Conservation (phyloP, 2,113 vertebrate genomes). For the Rhineura floridana region DNA sequence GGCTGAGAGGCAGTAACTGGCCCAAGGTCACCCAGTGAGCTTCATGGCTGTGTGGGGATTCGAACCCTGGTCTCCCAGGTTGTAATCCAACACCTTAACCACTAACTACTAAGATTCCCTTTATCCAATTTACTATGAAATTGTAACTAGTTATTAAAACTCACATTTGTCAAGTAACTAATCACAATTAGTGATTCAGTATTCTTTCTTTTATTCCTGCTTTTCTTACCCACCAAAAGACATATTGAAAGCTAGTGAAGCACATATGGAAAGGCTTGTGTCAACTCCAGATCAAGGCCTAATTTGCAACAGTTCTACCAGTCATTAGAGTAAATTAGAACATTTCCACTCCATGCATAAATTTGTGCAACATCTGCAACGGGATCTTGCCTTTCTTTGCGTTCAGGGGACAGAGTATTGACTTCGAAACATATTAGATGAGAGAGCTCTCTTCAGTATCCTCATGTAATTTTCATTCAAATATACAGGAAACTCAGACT, state of each 20-base stretch:
- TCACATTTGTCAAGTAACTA: slow-evolving; percentile 2
- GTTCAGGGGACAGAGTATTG: slow-evolving; percentile 48
- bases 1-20: too few species aligned
- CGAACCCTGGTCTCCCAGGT: too few species aligned
- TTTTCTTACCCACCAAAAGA: background rate
- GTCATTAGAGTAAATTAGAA: slow-evolving; percentile 13
- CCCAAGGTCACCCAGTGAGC: too few species aligned
- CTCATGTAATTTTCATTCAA: slow-evolving; percentile 38
- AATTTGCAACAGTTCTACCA: slow-evolving; percentile 13
- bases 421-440: slow-evolving; percentile 51
- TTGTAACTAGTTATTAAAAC: background rate
- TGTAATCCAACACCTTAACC: too few species aligned
- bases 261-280: background rate
- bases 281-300: background rate
- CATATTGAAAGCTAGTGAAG: background rate
- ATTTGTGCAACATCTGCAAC: background rate
- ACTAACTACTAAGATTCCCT: background rate
- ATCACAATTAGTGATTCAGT: background rate
- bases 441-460: slow-evolving; percentile 4
- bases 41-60: too few species aligned
- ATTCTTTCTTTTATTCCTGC: background rate
- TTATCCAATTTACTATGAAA: background rate
- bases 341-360: background rate
- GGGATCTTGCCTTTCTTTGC: slow-evolving; percentile 28
- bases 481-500: slow-evolving; percentile 32